These are phyloP conservation scores for Hippocampus mohnikei DNA, from an alignment of 2,113 vertebrate species.

Conservation along the genomic window DNA sequence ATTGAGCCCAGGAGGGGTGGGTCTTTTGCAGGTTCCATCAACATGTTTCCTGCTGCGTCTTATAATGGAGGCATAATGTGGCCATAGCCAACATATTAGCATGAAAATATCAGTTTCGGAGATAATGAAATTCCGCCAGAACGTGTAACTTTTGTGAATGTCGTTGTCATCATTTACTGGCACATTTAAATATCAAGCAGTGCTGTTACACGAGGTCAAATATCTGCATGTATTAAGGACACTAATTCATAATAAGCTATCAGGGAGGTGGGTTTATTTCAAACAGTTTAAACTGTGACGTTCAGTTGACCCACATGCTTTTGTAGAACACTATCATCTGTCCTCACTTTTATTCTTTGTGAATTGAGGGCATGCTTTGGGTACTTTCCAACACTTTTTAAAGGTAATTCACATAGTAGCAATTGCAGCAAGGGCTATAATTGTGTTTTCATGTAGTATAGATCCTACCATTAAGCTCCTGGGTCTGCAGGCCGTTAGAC, in stretches of 20 bases:
- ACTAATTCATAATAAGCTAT: slow-evolving; percentile 9
- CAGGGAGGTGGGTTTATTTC: neutral
- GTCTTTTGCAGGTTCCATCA: slow-evolving; percentile 45
- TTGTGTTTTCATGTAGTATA: slow-evolving; percentile 75
- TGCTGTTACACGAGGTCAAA: slow-evolving; percentile 41
- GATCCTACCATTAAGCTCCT: slow-evolving; percentile 69
- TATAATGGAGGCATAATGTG: slow-evolving; percentile 66
- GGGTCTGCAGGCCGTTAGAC: slow-evolving; percentile 65
- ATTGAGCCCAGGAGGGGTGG: slow-evolving; percentile 29
- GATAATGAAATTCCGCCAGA: slow-evolving; percentile 54
- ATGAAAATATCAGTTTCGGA: slow-evolving; percentile 52
- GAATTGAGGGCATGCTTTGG: slow-evolving; percentile 44
- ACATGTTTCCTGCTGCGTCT: slow-evolving; percentile 49
- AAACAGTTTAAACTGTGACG: neutral
- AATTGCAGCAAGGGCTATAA: slow-evolving; percentile 66
- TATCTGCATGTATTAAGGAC: slow-evolving; percentile 17
- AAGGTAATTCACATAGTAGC: slow-evolving; percentile 65
- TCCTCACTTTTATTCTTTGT: slow-evolving; percentile 12
- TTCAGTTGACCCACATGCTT: neutral
- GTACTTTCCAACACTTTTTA: slow-evolving; percentile 38
- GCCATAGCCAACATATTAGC: slow-evolving; percentile 44
- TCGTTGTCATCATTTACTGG: slow-evolving; percentile 26
- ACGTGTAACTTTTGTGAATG: slow-evolving; percentile 23
- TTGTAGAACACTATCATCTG: too few species aligned
- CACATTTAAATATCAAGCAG: slow-evolving; percentile 13